Evolutionary conservation across 2,888 invertebrate species (phyloP), one percentile per base, ranked within the genome.

Genomic region (Apotomis betuletana): DNA sequence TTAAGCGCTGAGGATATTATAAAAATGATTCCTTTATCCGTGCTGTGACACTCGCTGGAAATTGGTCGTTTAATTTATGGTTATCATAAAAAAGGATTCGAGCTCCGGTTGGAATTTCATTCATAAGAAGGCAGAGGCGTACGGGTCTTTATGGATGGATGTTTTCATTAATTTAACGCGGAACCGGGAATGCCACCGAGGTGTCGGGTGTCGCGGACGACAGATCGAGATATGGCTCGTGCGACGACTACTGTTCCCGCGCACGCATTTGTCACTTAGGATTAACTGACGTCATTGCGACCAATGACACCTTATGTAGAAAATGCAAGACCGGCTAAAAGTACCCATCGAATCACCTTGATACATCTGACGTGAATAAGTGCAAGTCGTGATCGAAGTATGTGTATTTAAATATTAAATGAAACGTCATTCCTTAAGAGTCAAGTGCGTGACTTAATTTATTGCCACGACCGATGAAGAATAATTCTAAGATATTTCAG

Each of bases 91-190:
- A 92, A 92, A 92, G 91, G 92, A 91, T 89, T 89, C 89, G 87
- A 89, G 85, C 83, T 89, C 88, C 90, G 88, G 88, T 87, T 90
- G 92, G 93, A 89, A 91, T 92, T 92, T 92, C 94, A 94, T 94
- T 94, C 94, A 94, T 93, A 92, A 93, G 91, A 89, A 89, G 85
- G 91, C 89, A 89, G 92, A 91, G 93, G 93, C 93, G 93, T 93
- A 92, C 84, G 91, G 90, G 89, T 91, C 92, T 92, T 91, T 91
- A 91, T 92, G 90, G 89, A 88, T 90, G 90, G 87, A 93, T 93
- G 92, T 92, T 92, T 92, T 92, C 92, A 93, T 93, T 92, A 92
- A 92, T 92, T 93, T 91, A 91, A 89, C 87, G 83, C 83, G 85
- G 88, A 87, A 88, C 85, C 83, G 83, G 83, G 82, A 82, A 87